These are phyloP conservation scores for Sminthurides aquaticus DNA, from an alignment of 2,888 invertebrate species.

Conservation along the genomic window DNA sequence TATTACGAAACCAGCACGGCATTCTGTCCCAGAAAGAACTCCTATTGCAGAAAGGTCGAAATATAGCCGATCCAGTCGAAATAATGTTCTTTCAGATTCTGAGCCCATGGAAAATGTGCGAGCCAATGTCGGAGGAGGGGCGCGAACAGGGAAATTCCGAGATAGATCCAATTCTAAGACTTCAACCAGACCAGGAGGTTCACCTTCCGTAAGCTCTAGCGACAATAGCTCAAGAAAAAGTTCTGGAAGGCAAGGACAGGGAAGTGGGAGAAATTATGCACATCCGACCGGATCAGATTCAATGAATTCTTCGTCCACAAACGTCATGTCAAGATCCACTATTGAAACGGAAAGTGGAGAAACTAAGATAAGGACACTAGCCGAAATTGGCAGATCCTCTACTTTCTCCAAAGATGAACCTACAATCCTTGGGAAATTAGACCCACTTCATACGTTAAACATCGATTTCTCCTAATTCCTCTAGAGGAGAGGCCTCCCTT, in stretches of 20 bases:
- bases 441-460: conserved; percentile 17
- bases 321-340: conserved; percentile 39
- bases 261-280: background rate
- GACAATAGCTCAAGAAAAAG: conserved; percentile 14
- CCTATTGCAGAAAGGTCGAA: background rate
- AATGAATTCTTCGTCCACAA: conserved; percentile 7
- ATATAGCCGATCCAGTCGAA: background rate
- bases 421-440: conserved; percentile 50
- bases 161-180: conserved; percentile 3
- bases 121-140: background rate
- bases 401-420: conserved; percentile 71
- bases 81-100: background rate
- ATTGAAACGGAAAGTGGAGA: conserved; percentile 44
- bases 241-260: background rate
- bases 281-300: background rate
- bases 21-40: background rate
- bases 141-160: background rate
- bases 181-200: conserved; percentile 1
- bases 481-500: too few relatives aligned
- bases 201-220: background rate
- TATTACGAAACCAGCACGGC: background rate
- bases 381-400: conserved; percentile 57
- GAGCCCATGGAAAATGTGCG: background rate
- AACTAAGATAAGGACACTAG: conserved; percentile 47
- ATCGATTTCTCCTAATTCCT: conserved; percentile 18